phyloP scores from a whole-genome alignment of 2,888 invertebrate genomes.

The Watsonalla binaria region DNA sequence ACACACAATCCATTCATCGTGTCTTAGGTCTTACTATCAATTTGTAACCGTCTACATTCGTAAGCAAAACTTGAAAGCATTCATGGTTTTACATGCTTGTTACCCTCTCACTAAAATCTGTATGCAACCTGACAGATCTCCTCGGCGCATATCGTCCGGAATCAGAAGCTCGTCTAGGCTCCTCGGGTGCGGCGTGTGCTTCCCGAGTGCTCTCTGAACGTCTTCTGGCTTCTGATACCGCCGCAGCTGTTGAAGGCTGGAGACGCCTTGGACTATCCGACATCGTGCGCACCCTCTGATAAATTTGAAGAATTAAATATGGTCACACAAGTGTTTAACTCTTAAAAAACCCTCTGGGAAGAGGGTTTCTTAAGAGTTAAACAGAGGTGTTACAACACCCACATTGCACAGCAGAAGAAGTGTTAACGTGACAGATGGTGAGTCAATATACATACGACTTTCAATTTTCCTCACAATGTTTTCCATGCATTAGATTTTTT shows the following conservation, averaged over 20 bases:
- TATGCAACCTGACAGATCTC: slow-evolving; percentile 55
- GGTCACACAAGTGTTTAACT: background rate
- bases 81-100: no score
- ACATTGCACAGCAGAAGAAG: no score
- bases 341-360: no score
- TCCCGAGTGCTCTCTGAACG: slow-evolving; percentile 57
- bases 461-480: background rate
- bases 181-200: slow-evolving; percentile 29
- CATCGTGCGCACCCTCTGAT: slow-evolving; percentile 60
- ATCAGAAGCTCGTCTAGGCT: slow-evolving; percentile 60
- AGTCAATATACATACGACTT: background rate
- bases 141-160: slow-evolving; percentile 50
- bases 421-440: background rate
- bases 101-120: no score
- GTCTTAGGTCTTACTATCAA: no score
- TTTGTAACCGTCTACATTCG: no score
- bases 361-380: background rate
- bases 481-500: background rate
- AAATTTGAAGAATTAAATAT: background rate
- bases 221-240: slow-evolving; percentile 49
- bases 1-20: no score
- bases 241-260: slow-evolving; percentile 37
- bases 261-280: slow-evolving; percentile 65
- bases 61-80: no score
- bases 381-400: no score